Evolutionary conservation across 2,113 vertebrate species (phyloP).

Genomic region (Misgurnus anguillicaudatus): DNA sequence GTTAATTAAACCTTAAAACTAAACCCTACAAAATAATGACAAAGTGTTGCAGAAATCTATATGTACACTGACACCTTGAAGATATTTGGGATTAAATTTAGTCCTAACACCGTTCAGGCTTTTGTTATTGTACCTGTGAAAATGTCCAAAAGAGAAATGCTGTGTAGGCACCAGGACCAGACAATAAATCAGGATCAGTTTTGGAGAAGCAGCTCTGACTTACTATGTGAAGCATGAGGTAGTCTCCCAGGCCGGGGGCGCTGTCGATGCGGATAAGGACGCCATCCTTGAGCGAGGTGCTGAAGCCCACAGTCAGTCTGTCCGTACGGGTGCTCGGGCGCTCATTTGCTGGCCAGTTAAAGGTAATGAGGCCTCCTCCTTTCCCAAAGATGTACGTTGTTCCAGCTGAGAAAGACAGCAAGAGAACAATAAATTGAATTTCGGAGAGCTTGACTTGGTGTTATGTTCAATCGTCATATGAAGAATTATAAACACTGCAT

Average conservation of each 20-base stretch:
- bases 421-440: neutral
- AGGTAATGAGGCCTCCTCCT: conserved; percentile 92
- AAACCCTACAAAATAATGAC: too few species aligned
- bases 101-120: neutral
- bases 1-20: too few species aligned
- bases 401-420: conserved; percentile 78
- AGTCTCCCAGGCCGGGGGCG: conserved; percentile 92
- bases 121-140: neutral
- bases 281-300: conserved; percentile 88
- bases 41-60: too few species aligned
- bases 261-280: conserved; percentile 96
- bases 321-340: conserved; percentile 94
- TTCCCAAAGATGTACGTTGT: conserved; percentile 97
- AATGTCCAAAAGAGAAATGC: neutral
- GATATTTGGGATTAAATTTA: too few species aligned
- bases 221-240: conserved; percentile 97
- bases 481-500: too few species aligned
- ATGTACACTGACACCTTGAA: too few species aligned
- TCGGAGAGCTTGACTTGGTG: neutral
- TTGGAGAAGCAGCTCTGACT: conserved; percentile 67
- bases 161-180: neutral
- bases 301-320: conserved; percentile 85
- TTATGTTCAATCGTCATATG: too few species aligned
- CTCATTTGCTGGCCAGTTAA: conserved; percentile 95
- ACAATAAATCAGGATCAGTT: neutral